These are phyloP conservation scores for Dendrolimus kikuchii DNA, from an alignment of 1,140 invertebrate genomes.

Conservation along the genomic window DNA sequence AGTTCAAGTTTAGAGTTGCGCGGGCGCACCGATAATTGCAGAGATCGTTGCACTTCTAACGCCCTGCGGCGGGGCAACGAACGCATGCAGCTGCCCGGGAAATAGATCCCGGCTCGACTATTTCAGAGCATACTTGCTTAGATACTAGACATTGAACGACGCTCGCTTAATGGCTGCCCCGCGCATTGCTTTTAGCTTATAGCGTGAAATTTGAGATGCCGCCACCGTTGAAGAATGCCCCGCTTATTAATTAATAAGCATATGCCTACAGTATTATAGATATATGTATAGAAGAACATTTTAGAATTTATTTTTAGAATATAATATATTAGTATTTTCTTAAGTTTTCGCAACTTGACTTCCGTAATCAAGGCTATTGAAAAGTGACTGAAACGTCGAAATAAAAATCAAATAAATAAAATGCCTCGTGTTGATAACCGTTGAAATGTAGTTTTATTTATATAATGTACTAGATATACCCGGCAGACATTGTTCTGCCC, in stretches of 20 bases:
- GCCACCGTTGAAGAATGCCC: conserved; percentile 15
- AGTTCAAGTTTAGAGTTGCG: conserved; percentile 64
- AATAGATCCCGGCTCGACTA: conserved; percentile 69
- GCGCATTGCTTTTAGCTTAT: conserved; percentile 32
- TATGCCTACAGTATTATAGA: no score
- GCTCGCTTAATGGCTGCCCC: conserved; percentile 15
- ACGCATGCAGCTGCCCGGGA: conserved; percentile 64
- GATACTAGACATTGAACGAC: conserved; percentile 24
- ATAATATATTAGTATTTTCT: no score
- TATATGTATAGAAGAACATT: no score
- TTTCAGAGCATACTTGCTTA: conserved; percentile 62
- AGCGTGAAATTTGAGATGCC: conserved; percentile 48
- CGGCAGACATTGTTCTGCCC: no score
- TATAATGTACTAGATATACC: no score
- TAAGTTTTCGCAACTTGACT: no score
- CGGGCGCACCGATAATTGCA: conserved; percentile 45
- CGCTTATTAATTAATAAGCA: neutral
- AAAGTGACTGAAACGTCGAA: no score
- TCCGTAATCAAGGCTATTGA: no score
- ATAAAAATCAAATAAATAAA: no score
- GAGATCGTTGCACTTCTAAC: conserved; percentile 67
- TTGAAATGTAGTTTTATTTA: no score
- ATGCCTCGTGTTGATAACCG: no score
- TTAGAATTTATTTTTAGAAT: no score
- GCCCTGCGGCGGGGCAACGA: conserved; percentile 62